Evolutionary conservation across 2,113 vertebrate species (phyloP).

Genomic region (Montifringilla adamsi): DNA sequence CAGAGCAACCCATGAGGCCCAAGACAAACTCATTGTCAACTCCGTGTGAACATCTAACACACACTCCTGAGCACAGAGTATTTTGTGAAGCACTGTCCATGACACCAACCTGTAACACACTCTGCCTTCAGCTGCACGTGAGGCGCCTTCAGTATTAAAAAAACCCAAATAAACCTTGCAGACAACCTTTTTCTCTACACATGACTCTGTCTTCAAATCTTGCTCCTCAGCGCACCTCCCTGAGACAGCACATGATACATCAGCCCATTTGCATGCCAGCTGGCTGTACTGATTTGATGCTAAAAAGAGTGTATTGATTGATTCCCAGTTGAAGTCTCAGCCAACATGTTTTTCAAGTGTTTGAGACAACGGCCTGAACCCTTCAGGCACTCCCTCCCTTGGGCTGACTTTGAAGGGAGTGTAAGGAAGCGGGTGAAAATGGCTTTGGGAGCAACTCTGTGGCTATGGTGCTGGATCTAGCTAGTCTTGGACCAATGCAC

Average conservation of each 20-base stretch:
- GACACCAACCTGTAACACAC: accelerated
- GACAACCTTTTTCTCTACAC: background rate
- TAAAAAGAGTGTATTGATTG: conserved; percentile 5
- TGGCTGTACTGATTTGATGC: conserved; percentile 10
- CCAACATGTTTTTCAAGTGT: background rate
- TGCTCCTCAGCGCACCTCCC: background rate
- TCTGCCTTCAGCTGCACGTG: background rate
- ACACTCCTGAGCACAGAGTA: background rate
- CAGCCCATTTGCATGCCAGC: conserved; percentile 1
- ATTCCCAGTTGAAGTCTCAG: background rate
- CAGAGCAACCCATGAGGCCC: background rate
- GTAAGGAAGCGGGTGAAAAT: background rate
- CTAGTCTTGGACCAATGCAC: background rate
- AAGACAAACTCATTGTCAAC: background rate
- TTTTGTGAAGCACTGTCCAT: background rate
- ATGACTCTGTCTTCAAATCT: background rate
- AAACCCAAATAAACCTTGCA: background rate
- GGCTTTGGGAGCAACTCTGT: background rate
- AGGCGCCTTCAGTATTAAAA: background rate
- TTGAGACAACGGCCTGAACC: background rate
- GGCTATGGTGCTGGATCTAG: background rate
- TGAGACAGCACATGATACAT: background rate
- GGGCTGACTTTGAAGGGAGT: background rate
- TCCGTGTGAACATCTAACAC: background rate
- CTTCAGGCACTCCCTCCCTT: background rate